Evolutionary conservation across 2,797 vertebrate species (phyloP).

Genomic region (Helicolenus hilgendorfi): DNA sequence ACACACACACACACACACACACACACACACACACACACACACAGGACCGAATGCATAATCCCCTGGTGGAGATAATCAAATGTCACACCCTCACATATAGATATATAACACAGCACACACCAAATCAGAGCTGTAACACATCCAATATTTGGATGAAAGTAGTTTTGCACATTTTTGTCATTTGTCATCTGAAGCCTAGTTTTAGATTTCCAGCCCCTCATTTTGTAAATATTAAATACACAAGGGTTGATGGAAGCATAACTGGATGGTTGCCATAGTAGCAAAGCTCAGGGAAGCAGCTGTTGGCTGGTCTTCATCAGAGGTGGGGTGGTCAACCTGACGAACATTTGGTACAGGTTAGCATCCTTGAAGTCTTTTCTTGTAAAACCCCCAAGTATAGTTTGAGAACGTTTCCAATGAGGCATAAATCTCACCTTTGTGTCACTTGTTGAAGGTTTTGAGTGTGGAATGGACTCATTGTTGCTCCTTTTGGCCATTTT

Average conservation of each 20-base stretch:
- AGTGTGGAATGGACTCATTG: not conserved
- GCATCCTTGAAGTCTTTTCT: not conserved
- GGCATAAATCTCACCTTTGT: not conserved
- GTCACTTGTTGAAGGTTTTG: not conserved
- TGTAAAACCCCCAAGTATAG: not conserved
- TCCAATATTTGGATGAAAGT: not conserved
- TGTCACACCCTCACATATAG: not conserved
- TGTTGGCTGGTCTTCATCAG: not conserved
- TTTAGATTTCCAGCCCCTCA: not conserved
- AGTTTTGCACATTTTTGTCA: not conserved
- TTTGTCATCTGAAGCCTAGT: not conserved
- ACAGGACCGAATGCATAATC: not conserved
- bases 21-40: not conserved
- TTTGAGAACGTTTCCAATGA: not conserved
- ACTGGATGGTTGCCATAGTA: not conserved
- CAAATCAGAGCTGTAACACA: constrained; percentile 3
- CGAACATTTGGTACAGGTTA: too few species aligned
- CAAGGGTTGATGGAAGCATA: not conserved
- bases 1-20: not conserved
- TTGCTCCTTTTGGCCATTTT: not conserved
- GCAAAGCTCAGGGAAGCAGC: not conserved
- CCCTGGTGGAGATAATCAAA: not conserved
- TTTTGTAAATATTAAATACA: not conserved
- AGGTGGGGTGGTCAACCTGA: not conserved
- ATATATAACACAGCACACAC: not conserved